Conservation (phyloP, 2,888 invertebrate genomes). For the Ennomos fuscantarius region DNA sequence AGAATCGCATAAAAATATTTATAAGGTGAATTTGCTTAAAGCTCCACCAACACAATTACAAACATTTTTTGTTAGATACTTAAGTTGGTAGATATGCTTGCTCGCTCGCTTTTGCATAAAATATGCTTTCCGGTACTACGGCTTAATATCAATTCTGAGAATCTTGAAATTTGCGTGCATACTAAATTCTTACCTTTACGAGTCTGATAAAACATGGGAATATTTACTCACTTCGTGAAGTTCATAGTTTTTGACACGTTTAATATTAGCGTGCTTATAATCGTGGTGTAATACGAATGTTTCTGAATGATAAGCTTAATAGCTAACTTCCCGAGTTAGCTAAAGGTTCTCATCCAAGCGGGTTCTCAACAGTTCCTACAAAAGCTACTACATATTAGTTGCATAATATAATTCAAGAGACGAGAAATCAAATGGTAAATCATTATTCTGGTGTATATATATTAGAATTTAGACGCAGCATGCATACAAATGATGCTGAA, state of each 20-base stretch:
- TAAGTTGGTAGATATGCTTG: constrained; percentile 15
- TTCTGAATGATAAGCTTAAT: too few species aligned
- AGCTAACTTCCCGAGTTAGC: too few species aligned
- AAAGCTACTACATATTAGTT: too few species aligned
- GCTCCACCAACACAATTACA: constrained; percentile 3
- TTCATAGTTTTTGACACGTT: background rate
- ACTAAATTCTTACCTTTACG: constrained; percentile 20
- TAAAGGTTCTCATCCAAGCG: too few species aligned
- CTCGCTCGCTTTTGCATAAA: constrained; percentile 47
- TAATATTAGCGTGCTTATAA: background rate
- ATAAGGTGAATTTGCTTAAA: background rate
- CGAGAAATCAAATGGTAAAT: too few species aligned
- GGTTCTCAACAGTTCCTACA: too few species aligned
- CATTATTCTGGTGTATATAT: too few species aligned
- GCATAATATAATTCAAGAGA: too few species aligned
- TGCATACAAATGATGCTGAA: too few species aligned
- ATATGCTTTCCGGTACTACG: constrained; percentile 46
- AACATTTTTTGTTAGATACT: constrained; percentile 9
- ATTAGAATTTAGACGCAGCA: too few species aligned
- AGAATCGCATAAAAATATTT: background rate
- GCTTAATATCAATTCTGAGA: constrained; percentile 33
- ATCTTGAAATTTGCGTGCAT: constrained; percentile 29
- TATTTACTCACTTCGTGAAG: constrained; percentile 3
- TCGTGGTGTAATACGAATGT: background rate
- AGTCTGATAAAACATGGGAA: constrained; percentile 1